phyloP scores from a whole-genome alignment of 92 coral and sea anemone genomes.

The Bergia puertoricense region DNA sequence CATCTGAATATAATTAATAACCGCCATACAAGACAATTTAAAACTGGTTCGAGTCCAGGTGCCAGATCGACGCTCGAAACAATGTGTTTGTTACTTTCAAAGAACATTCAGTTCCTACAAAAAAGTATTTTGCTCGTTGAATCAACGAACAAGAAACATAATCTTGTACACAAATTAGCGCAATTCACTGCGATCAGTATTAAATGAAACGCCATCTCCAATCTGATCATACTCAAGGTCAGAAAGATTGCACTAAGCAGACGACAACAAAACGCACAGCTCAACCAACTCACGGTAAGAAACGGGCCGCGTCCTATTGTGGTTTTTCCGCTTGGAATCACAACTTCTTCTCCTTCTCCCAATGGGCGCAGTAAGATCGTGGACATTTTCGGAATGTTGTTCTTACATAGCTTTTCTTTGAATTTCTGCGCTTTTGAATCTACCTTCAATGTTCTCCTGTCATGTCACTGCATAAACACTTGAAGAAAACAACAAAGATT shows the following conservation, averaged over 20 bases:
- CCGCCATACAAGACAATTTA: background rate
- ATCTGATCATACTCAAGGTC: too few relatives aligned
- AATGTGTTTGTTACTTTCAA: background rate
- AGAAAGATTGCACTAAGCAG: background rate
- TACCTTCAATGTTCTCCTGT: background rate
- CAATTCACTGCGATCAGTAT: background rate
- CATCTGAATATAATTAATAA: background rate
- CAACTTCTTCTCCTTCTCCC: slow-evolving; percentile 15
- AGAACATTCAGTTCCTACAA: background rate
- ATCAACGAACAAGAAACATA: too few relatives aligned
- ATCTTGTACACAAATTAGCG: background rate
- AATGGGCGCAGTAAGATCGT: slow-evolving; percentile 27
- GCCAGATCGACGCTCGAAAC: too few relatives aligned
- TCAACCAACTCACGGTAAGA: slow-evolving; percentile 12
- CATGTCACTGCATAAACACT: background rate
- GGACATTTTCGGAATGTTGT: background rate
- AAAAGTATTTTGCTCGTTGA: background rate
- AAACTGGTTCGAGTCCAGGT: background rate
- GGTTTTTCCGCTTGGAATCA: slow-evolving; percentile 16
- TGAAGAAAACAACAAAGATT: background rate
- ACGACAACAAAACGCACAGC: background rate
- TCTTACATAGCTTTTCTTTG: background rate
- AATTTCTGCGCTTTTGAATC: background rate
- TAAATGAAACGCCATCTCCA: background rate
- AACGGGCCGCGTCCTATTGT: slow-evolving; percentile 41